These are phyloP conservation scores for Papilio elwesi DNA, from an alignment of 2,888 invertebrate species.

Conservation along the genomic window DNA sequence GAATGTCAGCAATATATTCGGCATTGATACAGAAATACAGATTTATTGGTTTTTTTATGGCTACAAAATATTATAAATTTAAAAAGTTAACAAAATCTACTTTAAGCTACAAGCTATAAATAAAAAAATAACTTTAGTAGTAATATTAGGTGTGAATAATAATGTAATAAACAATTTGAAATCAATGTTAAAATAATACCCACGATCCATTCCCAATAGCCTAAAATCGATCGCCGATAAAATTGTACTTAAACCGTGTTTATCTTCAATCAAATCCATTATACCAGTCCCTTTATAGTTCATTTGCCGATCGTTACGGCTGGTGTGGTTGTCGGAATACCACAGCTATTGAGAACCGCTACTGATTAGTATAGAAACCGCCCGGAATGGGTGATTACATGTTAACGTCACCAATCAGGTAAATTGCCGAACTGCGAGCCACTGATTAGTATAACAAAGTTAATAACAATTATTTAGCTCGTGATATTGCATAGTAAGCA, in stretches of 20 bases:
- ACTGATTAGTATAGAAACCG: constrained; percentile 25
- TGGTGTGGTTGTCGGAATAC: constrained; percentile 24
- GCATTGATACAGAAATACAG: too few species aligned
- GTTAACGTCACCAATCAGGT: constrained; percentile 28
- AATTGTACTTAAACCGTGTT: neutral
- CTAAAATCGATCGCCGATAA: neutral
- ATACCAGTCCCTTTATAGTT: constrained; percentile 17
- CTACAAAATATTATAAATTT: too few species aligned
- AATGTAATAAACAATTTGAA: neutral
- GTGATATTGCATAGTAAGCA: neutral
- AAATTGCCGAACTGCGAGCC: neutral
- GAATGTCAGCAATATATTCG: too few species aligned
- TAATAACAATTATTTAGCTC: constrained; percentile 1
- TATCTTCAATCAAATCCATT: constrained; percentile 13
- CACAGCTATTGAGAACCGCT: constrained; percentile 15
- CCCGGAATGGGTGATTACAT: constrained; percentile 25
- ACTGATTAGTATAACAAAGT: constrained; percentile 9
- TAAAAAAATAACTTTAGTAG: too few species aligned
- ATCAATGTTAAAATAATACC: neutral
- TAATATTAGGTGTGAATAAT: too few species aligned
- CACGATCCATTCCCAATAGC: neutral
- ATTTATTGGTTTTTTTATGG: too few species aligned
- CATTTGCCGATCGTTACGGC: constrained; percentile 31
- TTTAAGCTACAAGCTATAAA: too few species aligned
- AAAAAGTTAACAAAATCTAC: too few species aligned